Evolutionary conservation across 2,113 vertebrate species (phyloP), one percentile per base, ranked within the genome.

Genomic region (Zosterops lateralis): DNA sequence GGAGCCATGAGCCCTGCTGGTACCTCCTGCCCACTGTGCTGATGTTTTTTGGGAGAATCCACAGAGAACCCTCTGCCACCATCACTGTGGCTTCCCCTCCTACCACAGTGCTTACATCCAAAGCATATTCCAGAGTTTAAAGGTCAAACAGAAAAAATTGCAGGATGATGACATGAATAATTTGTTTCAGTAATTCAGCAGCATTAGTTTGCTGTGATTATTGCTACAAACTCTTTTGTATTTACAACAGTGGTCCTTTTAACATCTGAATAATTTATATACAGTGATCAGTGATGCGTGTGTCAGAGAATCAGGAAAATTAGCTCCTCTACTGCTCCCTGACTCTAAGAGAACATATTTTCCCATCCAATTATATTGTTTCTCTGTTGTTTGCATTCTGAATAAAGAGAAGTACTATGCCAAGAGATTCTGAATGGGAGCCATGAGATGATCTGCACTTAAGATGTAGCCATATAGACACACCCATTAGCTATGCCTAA

Each of bases 231-330:
- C 36, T 81, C 74, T 86, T 92, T 95, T 3, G 1, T 65, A 93
- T 91, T 95, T 87, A 89, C 88, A 96, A 38, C 34, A 32, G 44
- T 45, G 58, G 85, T 89, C 72, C 74, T 92, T 91, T 90, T 88
- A 92, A 83, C 44, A 60, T 57, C 40, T 96, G 90, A 94, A 93
- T 93, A 90, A 95, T 96, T 97, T 94, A 81, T 68, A 81, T 7
- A 15, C 40, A 57, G 34, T 0, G 34, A 85, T 76, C 71, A 74
- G 44, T 28, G 36, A 79, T 64, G 80, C 3, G 0, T 86, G 40
- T 72, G 58, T 53, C 65, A 76, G 67, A 54, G 70, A 62, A 88
- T 66, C 65, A 71, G 53, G 61, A 62, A 92, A 95, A 96, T 86
- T 54, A 93, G 67, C 36, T 92, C 56, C 73, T 78, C 50, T 45